These are phyloP conservation scores for Coendou prehensilis DNA, from an alignment of 2,797 vertebrate genomes.

Conservation along the genomic window DNA sequence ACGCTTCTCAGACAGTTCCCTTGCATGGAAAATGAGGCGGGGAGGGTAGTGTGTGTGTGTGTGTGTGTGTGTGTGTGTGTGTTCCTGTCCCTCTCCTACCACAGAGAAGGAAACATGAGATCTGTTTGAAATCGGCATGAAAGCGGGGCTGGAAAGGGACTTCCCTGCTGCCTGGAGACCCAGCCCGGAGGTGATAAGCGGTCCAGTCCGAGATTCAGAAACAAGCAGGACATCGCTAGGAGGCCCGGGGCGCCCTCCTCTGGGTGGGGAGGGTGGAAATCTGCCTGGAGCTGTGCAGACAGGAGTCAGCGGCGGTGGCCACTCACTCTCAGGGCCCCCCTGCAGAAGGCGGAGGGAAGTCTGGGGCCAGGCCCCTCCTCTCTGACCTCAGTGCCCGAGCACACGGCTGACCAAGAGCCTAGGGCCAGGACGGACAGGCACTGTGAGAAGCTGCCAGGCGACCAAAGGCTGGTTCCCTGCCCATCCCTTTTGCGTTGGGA, in stretches of 20 bases:
- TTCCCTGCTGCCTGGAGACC: constrained; percentile 76
- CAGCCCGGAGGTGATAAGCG: constrained; percentile 69
- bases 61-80: background rate
- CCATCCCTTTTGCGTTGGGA: background rate
- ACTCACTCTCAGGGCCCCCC: background rate
- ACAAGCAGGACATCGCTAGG: constrained; percentile 23
- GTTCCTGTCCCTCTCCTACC: background rate
- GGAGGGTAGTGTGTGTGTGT: background rate
- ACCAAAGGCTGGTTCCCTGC: background rate
- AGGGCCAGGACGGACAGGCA: too few relatives aligned
- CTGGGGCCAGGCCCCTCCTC: background rate
- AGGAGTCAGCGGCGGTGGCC: background rate
- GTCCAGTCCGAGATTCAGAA: constrained; percentile 73
- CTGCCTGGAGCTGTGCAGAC: background rate
- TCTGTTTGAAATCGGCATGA: background rate
- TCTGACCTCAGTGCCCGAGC: background rate
- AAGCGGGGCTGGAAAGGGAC: constrained; percentile 76
- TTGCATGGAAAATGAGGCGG: background rate
- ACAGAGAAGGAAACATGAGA: constrained; percentile 76
- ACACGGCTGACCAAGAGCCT: background rate
- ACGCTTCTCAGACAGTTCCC: background rate
- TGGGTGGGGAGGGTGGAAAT: background rate
- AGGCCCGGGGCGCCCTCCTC: constrained; percentile 8
- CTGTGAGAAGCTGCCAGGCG: background rate
- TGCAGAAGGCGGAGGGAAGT: accelerated